Evolutionary conservation across 2,888 invertebrate genomes (phyloP).

Genomic region (Dryobota labecula): DNA sequence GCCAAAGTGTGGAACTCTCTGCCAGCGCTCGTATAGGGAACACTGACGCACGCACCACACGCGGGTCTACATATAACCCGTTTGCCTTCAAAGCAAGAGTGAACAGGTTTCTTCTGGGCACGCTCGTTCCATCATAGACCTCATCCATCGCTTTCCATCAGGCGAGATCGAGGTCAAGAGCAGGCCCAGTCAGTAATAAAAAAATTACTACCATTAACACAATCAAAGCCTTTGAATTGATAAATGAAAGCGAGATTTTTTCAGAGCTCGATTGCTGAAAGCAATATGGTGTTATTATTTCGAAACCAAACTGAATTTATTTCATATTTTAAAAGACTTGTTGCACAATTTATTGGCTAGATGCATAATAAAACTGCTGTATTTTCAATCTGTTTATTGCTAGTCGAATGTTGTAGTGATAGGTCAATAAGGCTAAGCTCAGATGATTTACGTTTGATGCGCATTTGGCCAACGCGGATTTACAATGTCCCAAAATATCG

Average conservation of each 20-base stretch:
- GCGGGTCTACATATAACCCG: too few species aligned
- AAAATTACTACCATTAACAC: neutral
- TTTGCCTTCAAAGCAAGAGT: too few species aligned
- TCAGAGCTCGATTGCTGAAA: neutral
- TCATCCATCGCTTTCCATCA: too few species aligned
- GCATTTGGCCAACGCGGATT: neutral
- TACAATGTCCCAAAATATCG: neutral
- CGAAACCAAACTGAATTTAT: neutral
- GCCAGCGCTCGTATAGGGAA: too few species aligned
- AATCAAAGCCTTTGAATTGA: neutral
- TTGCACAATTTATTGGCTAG: conserved; percentile 15
- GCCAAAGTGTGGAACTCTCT: too few species aligned
- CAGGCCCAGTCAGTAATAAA: neutral
- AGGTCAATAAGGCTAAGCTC: neutral
- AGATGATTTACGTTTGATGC: neutral
- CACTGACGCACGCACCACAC: too few species aligned
- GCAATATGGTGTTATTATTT: neutral
- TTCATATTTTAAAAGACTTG: conserved; percentile 13
- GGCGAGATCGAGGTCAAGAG: too few species aligned
- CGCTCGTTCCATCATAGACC: too few species aligned
- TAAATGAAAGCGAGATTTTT: neutral
- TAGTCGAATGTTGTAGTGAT: neutral
- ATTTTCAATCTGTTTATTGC: conserved; percentile 21
- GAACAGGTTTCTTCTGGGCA: too few species aligned
- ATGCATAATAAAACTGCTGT: neutral